Conservation (phyloP, 2,113 vertebrate genomes). For the Boleophthalmus pectinirostris region DNA sequence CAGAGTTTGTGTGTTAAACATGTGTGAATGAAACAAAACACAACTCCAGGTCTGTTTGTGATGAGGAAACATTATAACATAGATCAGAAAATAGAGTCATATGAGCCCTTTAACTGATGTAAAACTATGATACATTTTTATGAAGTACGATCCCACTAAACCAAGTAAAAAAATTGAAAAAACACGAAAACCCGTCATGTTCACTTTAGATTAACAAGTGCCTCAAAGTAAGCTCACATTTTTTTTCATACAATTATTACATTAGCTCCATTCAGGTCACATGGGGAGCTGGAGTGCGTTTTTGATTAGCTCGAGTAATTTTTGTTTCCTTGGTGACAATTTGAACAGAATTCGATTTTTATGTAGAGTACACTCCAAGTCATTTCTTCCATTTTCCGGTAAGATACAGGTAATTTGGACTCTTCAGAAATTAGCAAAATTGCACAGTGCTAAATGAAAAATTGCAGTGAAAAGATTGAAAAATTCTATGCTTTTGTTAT, state of each 20-base stretch:
- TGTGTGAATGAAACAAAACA: no score
- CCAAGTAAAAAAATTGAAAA: no score
- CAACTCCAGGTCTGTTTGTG: no score
- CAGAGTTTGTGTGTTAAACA: no score
- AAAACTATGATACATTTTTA: no score
- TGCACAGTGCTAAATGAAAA: slow-evolving; percentile 7
- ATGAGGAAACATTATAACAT: no score
- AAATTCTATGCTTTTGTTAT: slow-evolving; percentile 6
- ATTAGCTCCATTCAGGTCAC: slow-evolving; percentile 32
- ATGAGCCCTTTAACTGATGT: no score
- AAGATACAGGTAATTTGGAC: slow-evolving; percentile 8
- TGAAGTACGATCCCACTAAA: no score
- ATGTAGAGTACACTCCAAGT: slow-evolving; percentile 22
- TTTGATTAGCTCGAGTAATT: slow-evolving; percentile 42
- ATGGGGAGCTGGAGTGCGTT: slow-evolving; percentile 14
- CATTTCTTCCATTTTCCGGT: slow-evolving; percentile 26
- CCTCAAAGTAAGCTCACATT: neutral
- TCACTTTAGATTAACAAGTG: slow-evolving; percentile 3
- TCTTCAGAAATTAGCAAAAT: slow-evolving; percentile 26
- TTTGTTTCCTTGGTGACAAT: slow-evolving; percentile 26
- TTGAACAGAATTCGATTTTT: slow-evolving; percentile 36
- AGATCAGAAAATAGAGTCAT: no score
- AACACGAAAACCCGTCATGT: no score
- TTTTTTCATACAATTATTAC: slow-evolving; percentile 18
- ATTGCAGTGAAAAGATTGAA: slow-evolving; percentile 3